Base-by-base conservation (phyloP, 2,797 vertebrate genomes). In the Artibeus lituratus region DNA sequence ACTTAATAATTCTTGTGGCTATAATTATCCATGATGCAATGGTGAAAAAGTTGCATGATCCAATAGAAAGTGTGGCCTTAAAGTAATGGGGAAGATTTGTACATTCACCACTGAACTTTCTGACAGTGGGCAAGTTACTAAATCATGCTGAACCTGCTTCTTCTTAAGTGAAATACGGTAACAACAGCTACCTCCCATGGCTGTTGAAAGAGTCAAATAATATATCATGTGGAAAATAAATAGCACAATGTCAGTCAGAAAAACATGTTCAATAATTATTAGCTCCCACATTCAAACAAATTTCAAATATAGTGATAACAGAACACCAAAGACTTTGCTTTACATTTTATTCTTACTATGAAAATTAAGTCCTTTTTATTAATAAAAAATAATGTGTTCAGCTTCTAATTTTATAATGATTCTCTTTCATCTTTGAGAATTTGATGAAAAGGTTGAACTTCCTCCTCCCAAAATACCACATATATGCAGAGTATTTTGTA, bases 321-420 rank as follows among this genome's bases (percentile, higher is more conserved):
- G 47, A 96, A 95, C 39, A 96, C 35, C 39, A 93, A 69, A 57
- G n/a, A 87, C 26, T 90, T 80, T 62, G 37, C 39, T 93, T 93
- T 67, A 91, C 5, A 81, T 91, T 92, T 88, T 78, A 95, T 72
- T 92, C 32, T 73, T 9, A 72, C n/a, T 76, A 32, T 22, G 85
- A 87, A 96, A 91, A 95, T 11, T 55, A 85, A 39, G 18, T 32
- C 29, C n/a, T 89, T 84, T 74, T 81, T 94, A 77, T 29, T 91
- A 94, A 44, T 87, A 88, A 95, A 90, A 70, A 49, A 26, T 19
- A 51, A 53, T 44, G 32, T 87, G 19, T 77, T 74, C 70, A 47
- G 49, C 15, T 94, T 93, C 87, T 91, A 96, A 92, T 76, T 82
- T 69, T 86, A 62, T 87, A 83, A 72, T 94, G 86, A 91, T 67